phyloP scores from a whole-genome alignment of 1,140 invertebrate genomes.

The Musca domestica region DNA sequence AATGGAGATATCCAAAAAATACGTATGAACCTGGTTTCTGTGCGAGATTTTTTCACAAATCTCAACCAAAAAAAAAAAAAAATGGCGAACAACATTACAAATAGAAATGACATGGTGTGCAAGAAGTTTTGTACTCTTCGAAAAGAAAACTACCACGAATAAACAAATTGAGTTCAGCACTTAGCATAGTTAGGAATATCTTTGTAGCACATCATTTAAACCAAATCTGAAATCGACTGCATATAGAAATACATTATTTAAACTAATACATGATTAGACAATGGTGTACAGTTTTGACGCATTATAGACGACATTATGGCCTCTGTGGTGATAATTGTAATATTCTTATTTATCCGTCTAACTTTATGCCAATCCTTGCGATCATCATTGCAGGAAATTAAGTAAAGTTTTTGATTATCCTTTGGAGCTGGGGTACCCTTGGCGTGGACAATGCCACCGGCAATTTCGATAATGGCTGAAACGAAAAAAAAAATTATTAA shows the following conservation, averaged over 20 bases:
- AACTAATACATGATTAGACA: conserved; percentile 2
- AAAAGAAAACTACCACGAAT: neutral
- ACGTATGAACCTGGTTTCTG: too few species aligned
- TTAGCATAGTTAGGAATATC: neutral
- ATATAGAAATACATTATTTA: conserved; percentile 4
- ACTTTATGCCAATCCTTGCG: conserved; percentile 25
- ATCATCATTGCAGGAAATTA: conserved; percentile 18
- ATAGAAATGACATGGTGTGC: too few species aligned
- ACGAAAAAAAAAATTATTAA: neutral
- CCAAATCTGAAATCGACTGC: too few species aligned
- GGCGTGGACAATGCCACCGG: conserved; percentile 21
- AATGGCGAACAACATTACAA: too few species aligned
- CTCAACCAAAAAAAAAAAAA: too few species aligned
- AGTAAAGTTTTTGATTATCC: conserved; percentile 22
- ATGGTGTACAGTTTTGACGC: conserved; percentile 14
- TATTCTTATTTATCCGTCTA: conserved; percentile 19
- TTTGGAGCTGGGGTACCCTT: neutral
- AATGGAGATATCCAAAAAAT: too few species aligned
- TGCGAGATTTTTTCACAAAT: too few species aligned
- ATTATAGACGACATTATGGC: conserved; percentile 26
- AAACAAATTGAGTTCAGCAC: neutral
- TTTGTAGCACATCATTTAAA: too few species aligned
- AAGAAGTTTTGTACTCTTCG: too few species aligned
- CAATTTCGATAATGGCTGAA: conserved; percentile 24
- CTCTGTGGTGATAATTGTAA: conserved; percentile 20